These are phyloP conservation scores for Kryptolebias marmoratus DNA, from an alignment of 2,113 vertebrate species.

Conservation along the genomic window DNA sequence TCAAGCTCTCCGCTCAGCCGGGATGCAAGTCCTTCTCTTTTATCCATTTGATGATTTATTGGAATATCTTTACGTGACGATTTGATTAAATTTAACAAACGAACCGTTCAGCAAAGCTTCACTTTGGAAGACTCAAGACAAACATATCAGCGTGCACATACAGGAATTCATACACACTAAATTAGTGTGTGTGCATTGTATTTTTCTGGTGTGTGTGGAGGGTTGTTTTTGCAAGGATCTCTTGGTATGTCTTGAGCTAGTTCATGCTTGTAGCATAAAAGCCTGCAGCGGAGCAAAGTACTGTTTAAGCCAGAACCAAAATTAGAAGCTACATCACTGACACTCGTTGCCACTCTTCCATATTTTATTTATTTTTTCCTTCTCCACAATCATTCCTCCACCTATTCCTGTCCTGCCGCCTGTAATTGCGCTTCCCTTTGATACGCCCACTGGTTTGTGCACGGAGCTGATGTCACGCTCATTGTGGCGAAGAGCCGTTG, in stretches of 20 bases:
- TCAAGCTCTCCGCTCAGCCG: conserved; percentile 42
- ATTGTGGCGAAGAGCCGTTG: conserved; percentile 65
- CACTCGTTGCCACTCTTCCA: conserved; percentile 20
- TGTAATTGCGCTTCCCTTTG: conserved; percentile 77
- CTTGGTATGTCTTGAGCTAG: conserved; percentile 30
- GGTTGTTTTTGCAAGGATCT: conserved; percentile 5
- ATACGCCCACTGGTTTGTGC: conserved; percentile 77
- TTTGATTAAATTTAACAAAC: conserved; percentile 22
- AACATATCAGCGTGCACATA: neutral
- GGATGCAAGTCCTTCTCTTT: conserved; percentile 29
- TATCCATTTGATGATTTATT: conserved; percentile 1
- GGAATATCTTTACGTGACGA: conserved; percentile 4
- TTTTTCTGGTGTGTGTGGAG: neutral
- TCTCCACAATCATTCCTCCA: conserved; percentile 33
- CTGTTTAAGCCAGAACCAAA: conserved; percentile 54
- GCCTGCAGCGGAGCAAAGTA: conserved; percentile 42
- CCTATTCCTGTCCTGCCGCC: conserved; percentile 50
- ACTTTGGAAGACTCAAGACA: neutral
- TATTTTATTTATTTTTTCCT: neutral
- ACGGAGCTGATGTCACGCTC: conserved; percentile 59
- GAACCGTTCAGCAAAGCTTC: conserved; percentile 8
- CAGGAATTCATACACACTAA: neutral
- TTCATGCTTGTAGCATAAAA: conserved; percentile 44
- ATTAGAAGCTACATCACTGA: conserved; percentile 65
- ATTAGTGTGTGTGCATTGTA: neutral